These are phyloP conservation scores for Perodicticus potto DNA, from an alignment of 2,797 vertebrate species.

Conservation along the genomic window DNA sequence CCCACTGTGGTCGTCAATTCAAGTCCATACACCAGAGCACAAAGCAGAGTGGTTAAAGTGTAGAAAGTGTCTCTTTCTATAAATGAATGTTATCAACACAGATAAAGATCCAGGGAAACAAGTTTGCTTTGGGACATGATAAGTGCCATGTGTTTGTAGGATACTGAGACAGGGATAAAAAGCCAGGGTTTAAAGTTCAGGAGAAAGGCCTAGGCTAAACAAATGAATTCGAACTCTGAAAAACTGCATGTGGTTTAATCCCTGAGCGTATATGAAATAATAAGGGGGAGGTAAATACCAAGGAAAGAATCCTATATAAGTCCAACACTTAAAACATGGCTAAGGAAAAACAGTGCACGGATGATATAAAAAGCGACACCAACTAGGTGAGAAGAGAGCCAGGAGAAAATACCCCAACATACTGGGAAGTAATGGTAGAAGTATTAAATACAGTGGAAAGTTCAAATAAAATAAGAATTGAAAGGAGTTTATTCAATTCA, in stretches of 20 bases:
- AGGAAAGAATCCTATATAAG: neutral
- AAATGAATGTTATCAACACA: conserved; percentile 40
- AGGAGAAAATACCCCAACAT: neutral
- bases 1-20: neutral
- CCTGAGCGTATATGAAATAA: neutral
- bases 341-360: neutral
- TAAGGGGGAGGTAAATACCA: neutral
- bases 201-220: conserved; percentile 15
- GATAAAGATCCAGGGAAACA: neutral
- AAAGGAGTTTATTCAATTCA: neutral
- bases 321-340: neutral
- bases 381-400: neutral
- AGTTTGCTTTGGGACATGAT: neutral
- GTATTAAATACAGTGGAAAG: neutral
- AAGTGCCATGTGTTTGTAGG: neutral
- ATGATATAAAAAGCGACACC: neutral
- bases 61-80: neutral
- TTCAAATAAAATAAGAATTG: neutral
- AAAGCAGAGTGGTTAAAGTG: neutral
- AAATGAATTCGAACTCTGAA: neutral
- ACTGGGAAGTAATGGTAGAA: neutral
- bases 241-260: neutral
- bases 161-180: conserved; percentile 4
- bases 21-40: neutral
- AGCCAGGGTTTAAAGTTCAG: neutral